Evolutionary conservation across 1,140 invertebrate genomes (phyloP), one percentile per base, ranked within the genome.

Genomic region (Listronotus bonariensis): DNA sequence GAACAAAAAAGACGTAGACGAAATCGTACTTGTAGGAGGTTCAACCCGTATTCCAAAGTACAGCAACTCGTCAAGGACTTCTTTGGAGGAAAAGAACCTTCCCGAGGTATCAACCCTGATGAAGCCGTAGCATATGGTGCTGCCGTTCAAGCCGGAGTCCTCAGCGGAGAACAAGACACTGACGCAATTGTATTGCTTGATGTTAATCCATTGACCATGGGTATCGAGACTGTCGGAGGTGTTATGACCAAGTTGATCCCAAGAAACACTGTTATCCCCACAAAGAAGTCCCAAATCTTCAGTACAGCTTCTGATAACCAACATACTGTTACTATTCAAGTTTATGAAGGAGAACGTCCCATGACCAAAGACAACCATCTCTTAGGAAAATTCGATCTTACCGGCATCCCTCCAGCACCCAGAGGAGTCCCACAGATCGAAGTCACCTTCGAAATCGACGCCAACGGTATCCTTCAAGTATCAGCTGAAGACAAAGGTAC

Each of bases 311-410:
- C 95, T 14, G 97, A 99, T 77, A 99, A 99, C 78, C 97, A 99
- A 78, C 94, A 97, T 81, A 98, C 96, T 17, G 97, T 99, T 7
- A 98, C 96, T 40, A 99, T 99, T 78, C 96, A 98, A 81, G 94
- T 97, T 0, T 97, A 90, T 78, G 95, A 98, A 83, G 96, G 97
- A 75, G 97, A 99, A 83, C 89, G 97, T 77, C 94, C 97, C 31
- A 98, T 99, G 97, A 99, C 97, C 64, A 99, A 99, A 81, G 97
- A 99, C 78, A 99, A 99, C 80, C 96, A 99, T 82, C 82, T 96
- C 53, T 82, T 96, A n/a, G 93, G 93, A 31, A 74, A 99, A 81
- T 99, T 99, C 80, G 97, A 99, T 80, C 81, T 99, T 26, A 99
- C 96, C 65, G 97, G 96, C 51, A 97, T 99, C 69, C 97, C 97